phyloP scores from a whole-genome alignment of 2,888 invertebrate genomes.

The Spicauda simplicius region DNA sequence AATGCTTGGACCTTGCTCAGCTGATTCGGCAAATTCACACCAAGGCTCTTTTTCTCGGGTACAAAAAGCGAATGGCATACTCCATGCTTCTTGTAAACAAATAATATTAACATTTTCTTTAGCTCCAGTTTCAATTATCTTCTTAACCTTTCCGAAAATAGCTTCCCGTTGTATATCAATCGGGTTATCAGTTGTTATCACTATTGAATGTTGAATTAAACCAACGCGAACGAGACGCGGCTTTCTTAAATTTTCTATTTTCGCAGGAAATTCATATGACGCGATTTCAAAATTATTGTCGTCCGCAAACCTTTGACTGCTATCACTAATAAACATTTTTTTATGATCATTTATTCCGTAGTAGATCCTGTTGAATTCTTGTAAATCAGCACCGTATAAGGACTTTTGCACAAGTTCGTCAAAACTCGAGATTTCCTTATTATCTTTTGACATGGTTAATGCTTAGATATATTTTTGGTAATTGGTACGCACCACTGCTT shows the following conservation, averaged over 20 bases:
- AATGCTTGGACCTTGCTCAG: slow-evolving; percentile 93
- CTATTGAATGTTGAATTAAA: slow-evolving; percentile 94
- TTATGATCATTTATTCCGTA: slow-evolving; percentile 89
- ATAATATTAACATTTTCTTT: slow-evolving; percentile 93
- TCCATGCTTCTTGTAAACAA: slow-evolving; percentile 99
- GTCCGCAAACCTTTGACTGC: slow-evolving; percentile 73
- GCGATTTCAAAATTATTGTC: slow-evolving; percentile 89
- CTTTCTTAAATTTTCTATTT: slow-evolving; percentile 88
- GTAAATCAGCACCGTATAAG: slow-evolving; percentile 77
- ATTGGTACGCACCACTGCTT: no score
- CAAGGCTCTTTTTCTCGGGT: slow-evolving; percentile 98
- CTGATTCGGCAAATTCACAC: slow-evolving; percentile 98
- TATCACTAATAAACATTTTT: slow-evolving; percentile 78
- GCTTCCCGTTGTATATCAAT: slow-evolving; percentile 91
- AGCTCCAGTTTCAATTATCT: slow-evolving; percentile 92
- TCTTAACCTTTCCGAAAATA: slow-evolving; percentile 89
- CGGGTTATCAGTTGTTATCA: slow-evolving; percentile 89
- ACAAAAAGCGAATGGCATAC: slow-evolving; percentile 99
- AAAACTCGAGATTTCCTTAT: slow-evolving; percentile 60
- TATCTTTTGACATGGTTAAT: no score
- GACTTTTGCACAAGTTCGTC: slow-evolving; percentile 60
- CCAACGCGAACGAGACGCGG: slow-evolving; percentile 92
- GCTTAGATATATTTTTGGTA: no score
- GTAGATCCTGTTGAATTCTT: slow-evolving; percentile 89
- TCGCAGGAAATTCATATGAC: slow-evolving; percentile 89